phyloP scores from a whole-genome alignment of 2,797 vertebrate genomes.

The Eospalax fontanierii region DNA sequence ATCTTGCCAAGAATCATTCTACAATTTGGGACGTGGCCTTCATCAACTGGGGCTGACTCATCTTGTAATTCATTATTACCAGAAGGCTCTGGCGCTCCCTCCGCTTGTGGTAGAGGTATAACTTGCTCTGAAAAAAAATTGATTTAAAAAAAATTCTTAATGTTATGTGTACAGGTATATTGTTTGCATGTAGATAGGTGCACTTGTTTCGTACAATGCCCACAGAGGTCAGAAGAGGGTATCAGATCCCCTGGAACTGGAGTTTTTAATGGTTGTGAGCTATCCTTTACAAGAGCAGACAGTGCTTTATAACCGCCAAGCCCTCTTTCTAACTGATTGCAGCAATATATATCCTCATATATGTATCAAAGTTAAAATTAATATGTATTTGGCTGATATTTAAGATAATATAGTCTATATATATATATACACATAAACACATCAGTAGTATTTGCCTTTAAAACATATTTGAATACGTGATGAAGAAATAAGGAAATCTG shows the following conservation, averaged over 20 bases:
- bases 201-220: too few species aligned
- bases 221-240: too few species aligned
- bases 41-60: constrained; percentile 96
- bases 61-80: constrained; percentile 97
- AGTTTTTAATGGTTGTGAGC: too few species aligned
- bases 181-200: too few species aligned
- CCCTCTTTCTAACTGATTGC: too few species aligned
- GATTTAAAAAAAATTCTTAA: too few species aligned
- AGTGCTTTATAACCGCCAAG: too few species aligned
- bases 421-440: too few species aligned
- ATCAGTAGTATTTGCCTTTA: constrained; percentile 17
- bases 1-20: constrained; percentile 96
- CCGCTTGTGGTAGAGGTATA: constrained; percentile 92
- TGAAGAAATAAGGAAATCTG: constrained; percentile 28
- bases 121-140: neutral
- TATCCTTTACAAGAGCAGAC: too few species aligned
- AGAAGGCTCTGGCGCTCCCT: constrained; percentile 93
- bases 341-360: too few species aligned
- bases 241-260: too few species aligned
- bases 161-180: too few species aligned
- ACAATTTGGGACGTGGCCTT: constrained; percentile 96
- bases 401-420: neutral
- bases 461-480: neutral
- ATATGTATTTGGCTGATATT: constrained; percentile 3
- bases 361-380: constrained; percentile 57